Evolutionary conservation across 2,797 vertebrate genomes (phyloP), one percentile per base, ranked within the genome.

Genomic region (Silurus lanzhouensis): DNA sequence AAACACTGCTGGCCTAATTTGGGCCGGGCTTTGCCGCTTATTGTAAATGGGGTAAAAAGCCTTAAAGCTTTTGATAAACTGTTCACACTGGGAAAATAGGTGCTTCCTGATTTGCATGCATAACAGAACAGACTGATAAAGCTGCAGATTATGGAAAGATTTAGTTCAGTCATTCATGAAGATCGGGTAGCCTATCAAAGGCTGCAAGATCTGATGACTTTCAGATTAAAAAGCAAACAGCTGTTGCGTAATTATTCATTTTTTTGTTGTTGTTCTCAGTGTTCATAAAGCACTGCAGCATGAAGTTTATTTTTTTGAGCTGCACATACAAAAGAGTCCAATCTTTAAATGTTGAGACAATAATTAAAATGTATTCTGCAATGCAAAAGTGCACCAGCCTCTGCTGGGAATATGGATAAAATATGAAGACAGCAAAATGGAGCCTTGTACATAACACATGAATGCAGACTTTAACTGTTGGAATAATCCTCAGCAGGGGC

Each of bases 141-240:
- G 94, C 92, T 93, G 91, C 90, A 97, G 96, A 97, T 97, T 97
- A 94, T 92, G 92, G 95, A 92, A 95, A 95, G 95, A 96, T 96
- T 96, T 97, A 96, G 96, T 95, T 95, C 96, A 96, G 95, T 95
- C 96, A 94, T 94, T 96, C 95, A 95, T 96, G 94, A 94, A 95
- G 95, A 96, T 95, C 95, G 93, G 92, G 91, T 92, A 93, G 93
- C 95, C 94, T 94, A 96, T 97, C 95, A 96, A 96, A 96, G 96
- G 93, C 91, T 92, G 93, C 93, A 94, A 96, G 95, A 96, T 97
- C 96, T 96, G 95, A 96, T 92, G 93, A 94, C 92, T 83, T 92
- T 75, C 93, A 96, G 95, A 97, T 97, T 96, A 97, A 97, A 96
- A 95, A 94, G 91, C 92, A 95, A 96, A 95, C 95, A 95, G 94